Evolutionary conservation across 1,140 invertebrate genomes (phyloP), one percentile per base, ranked within the genome.

Genomic region (Nasonia giraulti): DNA sequence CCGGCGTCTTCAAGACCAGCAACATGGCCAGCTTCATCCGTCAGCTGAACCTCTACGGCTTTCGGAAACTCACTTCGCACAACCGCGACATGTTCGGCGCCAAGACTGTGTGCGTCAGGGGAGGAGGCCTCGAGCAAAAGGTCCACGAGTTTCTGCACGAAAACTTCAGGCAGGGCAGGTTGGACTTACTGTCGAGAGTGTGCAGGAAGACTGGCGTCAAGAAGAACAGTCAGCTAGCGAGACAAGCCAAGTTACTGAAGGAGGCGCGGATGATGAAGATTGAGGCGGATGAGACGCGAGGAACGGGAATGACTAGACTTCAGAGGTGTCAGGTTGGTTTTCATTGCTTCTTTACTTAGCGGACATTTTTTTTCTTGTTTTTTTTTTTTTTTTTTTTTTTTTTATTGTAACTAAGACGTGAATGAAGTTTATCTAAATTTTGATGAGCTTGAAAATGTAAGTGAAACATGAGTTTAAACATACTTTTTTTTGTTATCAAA

Each of bases 11-110:
- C 87, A 95, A 95, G 88, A 95, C 95, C 3, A 94, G 90, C 55
- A 94, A 95, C 86, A 94, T 95, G 20, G 94, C 94, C 20, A 95
- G 94, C 87, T 95, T 95, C 88, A 94, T 95, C 20, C 91, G 95
- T 40, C 95, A 95, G 83, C 88, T 95, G 23, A 95, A 95, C 88
- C 91, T 95, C 17, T 95, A 95, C 85, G 95, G 95, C 0, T 95
- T 95, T 89, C 93, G 94, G 20, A 95, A 95, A 91, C 94, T 95
- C 23, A 94, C 94, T 11, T 94, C 93, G 1, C 94, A 94, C 86
- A 92, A 93, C 78, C 94, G 94, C 84, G 94, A 95, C 85, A 92
- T 76, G 3, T 77, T 73, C 71, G 37, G 33, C 62, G n/a, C 2
- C 31, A 40, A 17, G 2, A 4, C 23, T 12, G 31, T 27, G 2